phyloP scores from a whole-genome alignment of 2,888 invertebrate genomes.

The Miltochrista miniata region DNA sequence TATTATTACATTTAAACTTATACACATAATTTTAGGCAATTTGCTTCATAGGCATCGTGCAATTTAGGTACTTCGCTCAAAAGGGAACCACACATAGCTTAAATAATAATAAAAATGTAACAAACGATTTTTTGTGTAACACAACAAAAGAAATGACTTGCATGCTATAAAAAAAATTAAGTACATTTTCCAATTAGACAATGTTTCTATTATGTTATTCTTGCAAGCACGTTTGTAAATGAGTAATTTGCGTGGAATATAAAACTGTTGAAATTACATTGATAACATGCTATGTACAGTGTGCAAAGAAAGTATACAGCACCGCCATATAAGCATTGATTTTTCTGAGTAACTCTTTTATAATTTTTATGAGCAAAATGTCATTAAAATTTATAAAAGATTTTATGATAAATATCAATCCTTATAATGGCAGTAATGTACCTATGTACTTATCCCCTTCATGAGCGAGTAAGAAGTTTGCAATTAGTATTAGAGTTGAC shows the following conservation, averaged over 20 bases:
- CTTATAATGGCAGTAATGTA: no score
- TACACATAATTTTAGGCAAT: no score
- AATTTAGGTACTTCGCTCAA: no score
- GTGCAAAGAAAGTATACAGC: no score
- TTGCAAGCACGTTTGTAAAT: not conserved
- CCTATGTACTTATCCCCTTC: no score
- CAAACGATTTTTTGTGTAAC: slow-evolving; percentile 8
- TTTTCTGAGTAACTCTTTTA: no score
- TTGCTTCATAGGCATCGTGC: no score
- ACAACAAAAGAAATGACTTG: slow-evolving; percentile 15
- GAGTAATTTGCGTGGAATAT: not conserved
- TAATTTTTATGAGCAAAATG: no score
- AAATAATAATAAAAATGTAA: slow-evolving; percentile 8
- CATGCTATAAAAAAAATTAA: slow-evolving; percentile 32
- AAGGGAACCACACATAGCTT: not conserved
- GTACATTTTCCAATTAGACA: slow-evolving; percentile 26
- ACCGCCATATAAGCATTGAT: no score
- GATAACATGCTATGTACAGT: slow-evolving; percentile 23
- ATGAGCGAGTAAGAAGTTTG: slow-evolving; percentile 8
- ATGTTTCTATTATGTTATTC: not conserved
- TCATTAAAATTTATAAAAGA: no score
- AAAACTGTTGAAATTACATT: slow-evolving; percentile 11
- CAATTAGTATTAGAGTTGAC: no score
- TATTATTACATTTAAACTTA: not conserved
- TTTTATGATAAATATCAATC: no score